A percentile compares a stretch with the other conserved stretches of the same genome.
phyloP scores from a whole-genome alignment of 2,888 invertebrate genomes.

The Baronia brevicornis region DNA sequence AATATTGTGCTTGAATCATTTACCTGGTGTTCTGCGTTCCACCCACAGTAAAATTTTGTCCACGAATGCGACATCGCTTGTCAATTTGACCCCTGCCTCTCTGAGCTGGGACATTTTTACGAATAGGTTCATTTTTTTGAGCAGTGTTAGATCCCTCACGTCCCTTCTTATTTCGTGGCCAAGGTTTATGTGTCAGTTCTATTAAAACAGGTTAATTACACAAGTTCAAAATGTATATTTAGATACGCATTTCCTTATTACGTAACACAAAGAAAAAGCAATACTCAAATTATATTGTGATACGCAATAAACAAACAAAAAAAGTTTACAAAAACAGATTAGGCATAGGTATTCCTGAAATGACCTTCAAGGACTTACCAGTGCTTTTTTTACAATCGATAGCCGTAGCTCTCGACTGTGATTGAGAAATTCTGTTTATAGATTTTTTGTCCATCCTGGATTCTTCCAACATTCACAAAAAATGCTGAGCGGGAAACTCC shows the following conservation, averaged over 20 bases:
- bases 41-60: slow-evolving; percentile 69
- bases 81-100: slow-evolving; percentile 81
- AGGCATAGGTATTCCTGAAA: slow-evolving; percentile 6
- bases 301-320: slow-evolving; percentile 1
- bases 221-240: slow-evolving; percentile 2
- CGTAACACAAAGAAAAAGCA: too few species aligned
- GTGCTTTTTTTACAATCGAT: slow-evolving; percentile 85
- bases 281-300: slow-evolving; percentile 4
- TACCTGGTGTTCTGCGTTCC: slow-evolving; percentile 83
- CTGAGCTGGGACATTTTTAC: slow-evolving; percentile 79
- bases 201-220: slow-evolving; percentile 17
- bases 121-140: slow-evolving; percentile 79
- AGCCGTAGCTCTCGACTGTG: slow-evolving; percentile 80
- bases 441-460: slow-evolving; percentile 86
- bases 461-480: slow-evolving; percentile 73
- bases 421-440: slow-evolving; percentile 79
- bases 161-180: slow-evolving; percentile 78
- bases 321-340: slow-evolving; percentile 1
- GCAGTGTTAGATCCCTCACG: slow-evolving; percentile 77
- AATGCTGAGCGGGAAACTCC: slow-evolving; percentile 78
- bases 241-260: too few species aligned
- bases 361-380: slow-evolving; percentile 72
- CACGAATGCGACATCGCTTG: slow-evolving; percentile 81
- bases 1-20: slow-evolving; percentile 8
- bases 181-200: slow-evolving; percentile 75